Evolutionary conservation across 2,797 vertebrate species (phyloP), one percentile per base, ranked within the genome.

Genomic region (Rhinogobio ventralis): DNA sequence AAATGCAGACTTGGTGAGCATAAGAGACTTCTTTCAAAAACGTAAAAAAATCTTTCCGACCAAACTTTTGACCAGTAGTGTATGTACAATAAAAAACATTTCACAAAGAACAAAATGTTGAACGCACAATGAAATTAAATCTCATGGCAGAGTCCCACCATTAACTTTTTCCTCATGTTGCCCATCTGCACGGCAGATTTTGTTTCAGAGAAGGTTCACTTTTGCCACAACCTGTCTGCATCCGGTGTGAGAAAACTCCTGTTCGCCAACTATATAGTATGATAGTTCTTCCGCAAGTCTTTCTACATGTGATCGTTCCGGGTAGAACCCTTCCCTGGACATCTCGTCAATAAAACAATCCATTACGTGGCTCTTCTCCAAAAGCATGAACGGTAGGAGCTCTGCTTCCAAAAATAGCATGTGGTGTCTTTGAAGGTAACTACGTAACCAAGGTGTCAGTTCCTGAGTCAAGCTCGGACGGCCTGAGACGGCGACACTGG

Each of bases 211-310:
- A 67, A 98, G 93, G 87, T 98, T 99, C 73, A 99, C 97, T 73
- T 94, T 96, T 0, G 97, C 95, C 90, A 97, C 97, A 69, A 99
- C 97, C 72, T 96, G 96, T 89, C 99, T 99, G 93, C 98, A 99
- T 86, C 98, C 98, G 0, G 91, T 96, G 67, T 92, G 91, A 3
- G 98, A 96, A 30, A 96, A 99, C 88, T 97, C 89, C 1, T 83
- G 94, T 14, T 92, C 96, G 0, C 94, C 96, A 0, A 94, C 93
- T 0, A 91, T 94, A 92, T 97, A 96, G 88, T 99, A 99, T 42
- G 93, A 91, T 5, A 99, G 92, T 92, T 97, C 97, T 11, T 91
- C 93, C 0, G 96, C 96, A 25, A 99, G 93, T 5, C 85, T 94
- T 90, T 98, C 97, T 0, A 98, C 93, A 30, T 95, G 96, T 11